Evolutionary conservation across 2,797 vertebrate genomes (phyloP), one percentile per base, ranked within the genome.

Genomic region (Tarsius wallacei): DNA sequence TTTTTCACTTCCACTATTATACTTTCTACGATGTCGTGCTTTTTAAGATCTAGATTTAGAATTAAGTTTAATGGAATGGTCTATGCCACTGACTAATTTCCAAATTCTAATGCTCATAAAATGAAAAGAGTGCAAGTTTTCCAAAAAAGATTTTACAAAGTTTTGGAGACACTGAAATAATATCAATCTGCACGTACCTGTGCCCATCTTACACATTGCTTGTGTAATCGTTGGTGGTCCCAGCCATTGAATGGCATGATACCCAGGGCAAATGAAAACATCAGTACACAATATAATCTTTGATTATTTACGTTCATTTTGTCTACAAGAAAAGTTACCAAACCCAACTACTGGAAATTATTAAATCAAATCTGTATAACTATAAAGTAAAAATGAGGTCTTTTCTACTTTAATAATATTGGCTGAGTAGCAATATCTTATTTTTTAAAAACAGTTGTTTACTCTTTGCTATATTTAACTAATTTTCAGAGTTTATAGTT

Each of bases 381-480:
- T 28, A 14, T 57, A 76, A 87, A 68, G 19, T 94, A 82, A 87
- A 96, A 88, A 87, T 33, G 26, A 95, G 51, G 88, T 76, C 70
- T 94, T 96, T n/a, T n/a, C 90, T 93, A 80, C 71, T 94, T 88
- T 70, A 78, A 66, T 87, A 68, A 76, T 82, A 96, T 57, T 24
- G 11, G 0, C 10, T 42, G 42, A 61, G 6, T 61, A 5, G 5
- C 24, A 10, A n/a, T 5, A 74, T 36, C 73, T 96, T 84, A 95
- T 26, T 47, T 47, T 36, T 24, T 90, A 90, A 64, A 55, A 94
- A 2, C 71, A 71, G 0, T 59, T 90, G 0, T 53, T 87, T 81
- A 28, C 42, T 71, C 12, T 57, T 22, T 70, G 28, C 2, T 80
- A 14, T 42, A 63, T 93, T 94, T 90, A 10, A 57, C 16, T 84